Evolutionary conservation across 2,113 vertebrate species (phyloP), one percentile per base, ranked within the genome.

Genomic region (Monopterus albus): DNA sequence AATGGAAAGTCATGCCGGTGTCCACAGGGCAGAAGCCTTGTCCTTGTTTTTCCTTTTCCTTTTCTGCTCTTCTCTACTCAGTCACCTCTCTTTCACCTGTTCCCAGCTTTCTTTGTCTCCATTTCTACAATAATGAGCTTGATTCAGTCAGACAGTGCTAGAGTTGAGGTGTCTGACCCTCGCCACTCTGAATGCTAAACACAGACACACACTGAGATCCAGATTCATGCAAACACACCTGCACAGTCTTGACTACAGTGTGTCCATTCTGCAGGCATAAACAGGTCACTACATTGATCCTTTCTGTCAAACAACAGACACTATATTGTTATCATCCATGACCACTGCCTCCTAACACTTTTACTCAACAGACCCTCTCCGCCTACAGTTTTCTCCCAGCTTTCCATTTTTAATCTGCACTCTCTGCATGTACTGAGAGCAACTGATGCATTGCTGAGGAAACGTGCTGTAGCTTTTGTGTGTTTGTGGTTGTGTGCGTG

Each of bases 101-200:
- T 49, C 39, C 17, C 18, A 1, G 11, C 0, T 60, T 29, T 72
- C 60, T 26, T 15, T n/a, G 25, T 56, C 23, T 70, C 50, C 33
- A 17, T 78, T 71, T 58, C 58, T 38, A 79, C 78, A 73, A 79
- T 65, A 78, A 70, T 81, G 76, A 75, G 72, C 76, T 82, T 84
- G 86, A 59, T 79, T 66, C 65, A 35, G 15, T 43, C 39, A 66
- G 59, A 81, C 76, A 64, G 59, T 64, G 73, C 39, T 45, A 63
- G 55, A 53, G 77, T 79, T 78, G 72, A 85, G 50, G 79, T 74
- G 53, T 45, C 65, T 72, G 77, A 80, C 66, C 62, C 70, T 57
- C 38, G 11, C 78, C 64, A 38, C 73, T 75, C 69, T 75, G 67
- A 82, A 89, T 88, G 76, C 72, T 75, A 75, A 77, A 59, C 78